These are phyloP conservation scores for Mustelus asterias DNA, from an alignment of 2,113 vertebrate genomes.

Conservation along the genomic window DNA sequence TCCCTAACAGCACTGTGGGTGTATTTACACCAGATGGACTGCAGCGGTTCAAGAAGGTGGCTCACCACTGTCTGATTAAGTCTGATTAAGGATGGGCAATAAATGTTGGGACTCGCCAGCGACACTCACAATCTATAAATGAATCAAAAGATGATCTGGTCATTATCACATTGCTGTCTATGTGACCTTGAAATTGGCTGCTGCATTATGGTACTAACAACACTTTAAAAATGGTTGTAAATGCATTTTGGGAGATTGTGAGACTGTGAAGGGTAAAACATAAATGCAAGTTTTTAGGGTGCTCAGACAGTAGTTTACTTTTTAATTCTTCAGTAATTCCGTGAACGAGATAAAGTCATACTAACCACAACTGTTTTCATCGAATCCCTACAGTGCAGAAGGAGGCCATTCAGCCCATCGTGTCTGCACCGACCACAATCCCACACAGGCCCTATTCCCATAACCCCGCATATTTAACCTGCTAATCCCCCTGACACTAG, in stretches of 20 bases:
- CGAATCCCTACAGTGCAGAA: no score
- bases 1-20: no score
- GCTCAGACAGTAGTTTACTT: background rate
- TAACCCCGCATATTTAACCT: no score
- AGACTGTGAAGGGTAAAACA: background rate
- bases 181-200: background rate
- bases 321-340: background rate
- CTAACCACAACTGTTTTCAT: background rate
- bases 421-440: no score
- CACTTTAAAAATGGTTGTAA: background rate
- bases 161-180: background rate
- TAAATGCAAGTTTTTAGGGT: background rate
- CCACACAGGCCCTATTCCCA: no score
- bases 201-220: background rate
- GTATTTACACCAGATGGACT: no score
- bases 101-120: background rate
- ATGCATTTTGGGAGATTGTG: background rate
- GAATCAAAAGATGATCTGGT: background rate
- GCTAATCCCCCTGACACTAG: no score
- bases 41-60: no score
- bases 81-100: background rate
- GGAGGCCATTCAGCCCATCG: no score
- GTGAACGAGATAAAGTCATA: background rate
- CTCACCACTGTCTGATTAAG: no score
- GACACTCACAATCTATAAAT: background rate